Evolutionary conservation across 1,140 invertebrate genomes (phyloP), one percentile per base, ranked within the genome.

Genomic region (Andrena cerasifolii): DNA sequence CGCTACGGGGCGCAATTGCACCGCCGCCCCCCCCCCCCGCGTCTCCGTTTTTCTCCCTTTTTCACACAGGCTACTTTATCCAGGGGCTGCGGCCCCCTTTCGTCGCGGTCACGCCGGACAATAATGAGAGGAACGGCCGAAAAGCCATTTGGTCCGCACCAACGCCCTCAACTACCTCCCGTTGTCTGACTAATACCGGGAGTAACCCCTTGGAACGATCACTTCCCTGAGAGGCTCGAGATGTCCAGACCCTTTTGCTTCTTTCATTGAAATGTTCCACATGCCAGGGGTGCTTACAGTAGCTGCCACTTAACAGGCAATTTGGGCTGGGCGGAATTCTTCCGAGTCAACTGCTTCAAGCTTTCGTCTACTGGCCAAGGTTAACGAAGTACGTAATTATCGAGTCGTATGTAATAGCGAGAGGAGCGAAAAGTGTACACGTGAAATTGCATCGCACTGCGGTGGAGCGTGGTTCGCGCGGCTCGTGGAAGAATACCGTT

Each of bases 1-100:
- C 72, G 71, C 63, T 36, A 76, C 70, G 31, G 58, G 54, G 45
- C 33, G 45, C 78, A 56, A 80, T 80, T 65, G 78, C 68, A n/a
- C 33, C 33, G 56, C 26, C 45, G 47, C 21, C 24, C 33, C 36
- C 36, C 4, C 10, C 26, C 45, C 36, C 21, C 24, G 28, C 36
- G 4, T 3, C 10, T 47, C 21, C 26, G 40, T 26, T 26, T 58
- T 51, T 49, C 31, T 16, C 2, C 16, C 53, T 21, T 36, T 24
- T 16, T 6, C 49, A 14, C n/a, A 12, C 40, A n/a, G 33, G 26
- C 5, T 21, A 31, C 47, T 59, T 68, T 62, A 24, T 7, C 36
- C 36, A n/a, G 5, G n/a, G 3, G 26, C 16, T 47, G 14, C 56
- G n/a, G 36, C 45, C 40, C 65, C 53, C 36, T n/a, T 26, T 49